Evolutionary conservation across 2,888 invertebrate species (phyloP), one percentile per base, ranked within the genome.

Genomic region (Rhamphomyia laevipes): DNA sequence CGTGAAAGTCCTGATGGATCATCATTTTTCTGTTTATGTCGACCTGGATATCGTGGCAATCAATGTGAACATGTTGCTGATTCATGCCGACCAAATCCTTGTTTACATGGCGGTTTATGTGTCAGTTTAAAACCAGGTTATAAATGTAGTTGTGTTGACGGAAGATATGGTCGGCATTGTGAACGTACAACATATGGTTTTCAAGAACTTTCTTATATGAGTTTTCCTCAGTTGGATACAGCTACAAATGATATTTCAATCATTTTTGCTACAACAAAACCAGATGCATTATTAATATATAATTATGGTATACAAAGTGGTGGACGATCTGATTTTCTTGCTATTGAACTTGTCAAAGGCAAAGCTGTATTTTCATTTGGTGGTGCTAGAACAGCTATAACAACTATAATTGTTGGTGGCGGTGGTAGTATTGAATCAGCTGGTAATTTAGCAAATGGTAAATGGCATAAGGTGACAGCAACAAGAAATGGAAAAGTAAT

Each of bases 81-180:
- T 65, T 88, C 89, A 0, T 96, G 95, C 63, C 76, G 91, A 51
- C 89, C 91, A 1, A 92, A 93, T 67, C 94, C 93, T n/a, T 95
- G 95, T 61, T 73, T 88, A 53, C 77, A 91, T 65, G 92, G 90
- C 23, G 94, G 94, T 30, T 76, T 87, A 42, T 95, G 95, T 63
- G 81, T 90, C 15, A 84, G 86, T 54, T 73, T 89, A n/a, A 88
- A 89, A 63, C 88, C 90, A 9, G 90, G 90, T 33, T 93, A 88
- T 63, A 81, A 80, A 64, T 85, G 85, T 52, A 84, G 84, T 58
- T 96, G 96, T 63, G 82, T 82, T 0, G 86, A 88, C 59, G 92
- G 90, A 12, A 79, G 86, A 31, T 92, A 92, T 63, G 96, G 95
- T 10, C 77, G 86, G 37, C 88, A 89, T 61, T 96, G 95, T 68